phyloP scores from a whole-genome alignment of 2,888 invertebrate genomes.

The Ferrisia virgata region DNA sequence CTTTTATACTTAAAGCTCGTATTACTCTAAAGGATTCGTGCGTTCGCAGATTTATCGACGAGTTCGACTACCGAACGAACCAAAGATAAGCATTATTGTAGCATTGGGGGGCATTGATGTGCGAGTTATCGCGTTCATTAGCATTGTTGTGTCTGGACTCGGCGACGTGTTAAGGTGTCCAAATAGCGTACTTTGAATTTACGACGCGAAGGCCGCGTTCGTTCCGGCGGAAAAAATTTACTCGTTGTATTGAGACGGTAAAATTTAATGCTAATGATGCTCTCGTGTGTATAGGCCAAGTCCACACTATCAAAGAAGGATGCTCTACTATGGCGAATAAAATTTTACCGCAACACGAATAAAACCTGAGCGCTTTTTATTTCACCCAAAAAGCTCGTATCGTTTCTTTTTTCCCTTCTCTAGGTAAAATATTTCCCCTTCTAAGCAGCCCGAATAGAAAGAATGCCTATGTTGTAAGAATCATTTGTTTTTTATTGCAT shows the following conservation, averaged over 20 bases:
- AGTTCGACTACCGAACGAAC: not conserved
- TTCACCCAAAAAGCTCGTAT: not conserved
- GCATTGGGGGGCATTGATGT: not conserved
- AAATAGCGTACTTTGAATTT: not conserved
- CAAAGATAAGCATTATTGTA: not conserved
- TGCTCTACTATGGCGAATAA: not conserved
- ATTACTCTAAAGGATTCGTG: not conserved
- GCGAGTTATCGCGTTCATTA: conserved; percentile 17
- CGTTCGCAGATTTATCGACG: not conserved
- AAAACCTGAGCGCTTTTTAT: not conserved
- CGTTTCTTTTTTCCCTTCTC: no score
- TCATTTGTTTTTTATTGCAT: not conserved
- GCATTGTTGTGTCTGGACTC: not conserved
- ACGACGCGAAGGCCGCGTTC: not conserved
- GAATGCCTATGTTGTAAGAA: not conserved
- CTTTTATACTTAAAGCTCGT: not conserved
- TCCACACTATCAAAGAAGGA: not conserved
- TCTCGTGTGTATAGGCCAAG: not conserved
- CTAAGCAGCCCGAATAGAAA: not conserved
- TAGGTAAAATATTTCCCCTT: not conserved
- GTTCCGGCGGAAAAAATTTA: not conserved
- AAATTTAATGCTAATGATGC: not conserved
- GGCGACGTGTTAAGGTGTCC: conserved; percentile 5
- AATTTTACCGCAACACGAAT: not conserved
- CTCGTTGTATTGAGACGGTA: not conserved